phyloP scores from a whole-genome alignment of 37 sponge, comb jelly and placozoan genomes.

The Ianthella basta region DNA sequence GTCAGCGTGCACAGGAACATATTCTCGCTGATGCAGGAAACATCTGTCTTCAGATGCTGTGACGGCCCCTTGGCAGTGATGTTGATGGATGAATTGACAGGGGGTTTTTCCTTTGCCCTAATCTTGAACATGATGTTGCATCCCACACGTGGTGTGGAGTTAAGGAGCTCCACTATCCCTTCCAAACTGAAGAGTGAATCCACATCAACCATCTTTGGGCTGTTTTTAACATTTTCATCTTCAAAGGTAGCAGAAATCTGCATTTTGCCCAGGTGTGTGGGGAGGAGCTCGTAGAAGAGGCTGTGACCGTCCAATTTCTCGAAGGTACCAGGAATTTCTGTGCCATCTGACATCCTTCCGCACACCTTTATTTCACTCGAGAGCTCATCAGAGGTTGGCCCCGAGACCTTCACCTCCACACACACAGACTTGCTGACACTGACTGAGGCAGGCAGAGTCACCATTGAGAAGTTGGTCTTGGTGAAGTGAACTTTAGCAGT shows the following conservation, averaged over 20 bases:
- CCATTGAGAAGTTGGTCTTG: neutral
- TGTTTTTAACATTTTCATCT: neutral
- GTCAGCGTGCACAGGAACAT: slow-evolving; percentile 25
- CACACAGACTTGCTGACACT: neutral
- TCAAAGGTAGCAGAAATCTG: neutral
- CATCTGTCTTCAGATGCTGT: neutral
- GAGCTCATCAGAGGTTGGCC: neutral
- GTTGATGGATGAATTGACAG: slow-evolving; percentile 11
- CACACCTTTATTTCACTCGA: neutral
- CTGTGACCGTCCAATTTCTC: neutral
- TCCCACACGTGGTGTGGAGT: slow-evolving; percentile 27
- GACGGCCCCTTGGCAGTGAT: slow-evolving; percentile 23
- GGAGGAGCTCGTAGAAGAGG: neutral
- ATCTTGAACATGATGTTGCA: slow-evolving; percentile 10
- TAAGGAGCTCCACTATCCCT: slow-evolving; percentile 25
- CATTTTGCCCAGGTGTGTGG: slow-evolving; percentile 3
- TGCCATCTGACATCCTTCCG: slow-evolving; percentile 12
- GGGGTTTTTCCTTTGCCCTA: neutral
- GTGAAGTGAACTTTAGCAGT: slow-evolving; percentile 53
- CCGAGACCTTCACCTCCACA: neutral
- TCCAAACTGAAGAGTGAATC: neutral
- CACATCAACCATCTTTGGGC: neutral
- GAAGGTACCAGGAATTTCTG: neutral
- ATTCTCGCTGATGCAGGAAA: neutral
- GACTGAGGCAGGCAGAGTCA: slow-evolving; percentile 40